Evolutionary conservation across 2,888 invertebrate genomes (phyloP).

Genomic region (Calliphora vomitoria): DNA sequence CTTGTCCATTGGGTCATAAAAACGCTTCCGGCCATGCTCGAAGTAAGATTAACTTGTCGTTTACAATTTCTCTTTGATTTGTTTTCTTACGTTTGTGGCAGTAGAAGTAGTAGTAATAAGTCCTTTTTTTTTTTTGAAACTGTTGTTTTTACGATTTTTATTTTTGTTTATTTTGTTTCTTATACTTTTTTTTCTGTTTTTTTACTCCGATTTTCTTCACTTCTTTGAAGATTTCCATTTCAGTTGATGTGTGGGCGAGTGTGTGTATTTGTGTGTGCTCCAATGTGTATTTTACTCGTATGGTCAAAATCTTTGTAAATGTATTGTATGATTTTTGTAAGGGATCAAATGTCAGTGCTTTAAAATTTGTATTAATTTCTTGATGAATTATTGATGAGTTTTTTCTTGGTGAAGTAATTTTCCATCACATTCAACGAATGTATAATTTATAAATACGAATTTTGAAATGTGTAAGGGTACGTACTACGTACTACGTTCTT

Average conservation of each 20-base stretch:
- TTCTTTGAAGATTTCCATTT: slow-evolving; percentile 36
- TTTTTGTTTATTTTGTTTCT: slow-evolving; percentile 62
- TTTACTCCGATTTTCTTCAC: not conserved
- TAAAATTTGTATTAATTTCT: slow-evolving; percentile 46
- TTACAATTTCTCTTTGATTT: slow-evolving; percentile 83
- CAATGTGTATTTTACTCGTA: slow-evolving; percentile 42
- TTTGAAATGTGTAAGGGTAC: not conserved
- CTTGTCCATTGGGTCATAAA: slow-evolving; percentile 81
- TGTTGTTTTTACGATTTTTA: slow-evolving; percentile 45
- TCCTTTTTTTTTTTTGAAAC: slow-evolving; percentile 22
- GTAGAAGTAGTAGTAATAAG: slow-evolving; percentile 22
- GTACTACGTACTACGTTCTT: no score
- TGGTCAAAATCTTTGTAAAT: slow-evolving; percentile 56
- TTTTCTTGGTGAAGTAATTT: not conserved
- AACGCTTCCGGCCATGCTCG: slow-evolving; percentile 82
- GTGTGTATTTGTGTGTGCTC: slow-evolving; percentile 15
- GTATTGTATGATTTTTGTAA: slow-evolving; percentile 26
- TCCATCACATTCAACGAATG: not conserved
- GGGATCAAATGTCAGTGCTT: slow-evolving; percentile 37
- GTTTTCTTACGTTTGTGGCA: slow-evolving; percentile 76
- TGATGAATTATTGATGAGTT: slow-evolving; percentile 33
- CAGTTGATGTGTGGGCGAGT: slow-evolving; percentile 22
- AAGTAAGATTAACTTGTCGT: slow-evolving; percentile 83
- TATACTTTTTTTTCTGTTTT: slow-evolving; percentile 48
- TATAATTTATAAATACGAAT: slow-evolving; percentile 14